phyloP scores from a whole-genome alignment of 2,797 vertebrate genomes.

The Macropus fuliginosus region DNA sequence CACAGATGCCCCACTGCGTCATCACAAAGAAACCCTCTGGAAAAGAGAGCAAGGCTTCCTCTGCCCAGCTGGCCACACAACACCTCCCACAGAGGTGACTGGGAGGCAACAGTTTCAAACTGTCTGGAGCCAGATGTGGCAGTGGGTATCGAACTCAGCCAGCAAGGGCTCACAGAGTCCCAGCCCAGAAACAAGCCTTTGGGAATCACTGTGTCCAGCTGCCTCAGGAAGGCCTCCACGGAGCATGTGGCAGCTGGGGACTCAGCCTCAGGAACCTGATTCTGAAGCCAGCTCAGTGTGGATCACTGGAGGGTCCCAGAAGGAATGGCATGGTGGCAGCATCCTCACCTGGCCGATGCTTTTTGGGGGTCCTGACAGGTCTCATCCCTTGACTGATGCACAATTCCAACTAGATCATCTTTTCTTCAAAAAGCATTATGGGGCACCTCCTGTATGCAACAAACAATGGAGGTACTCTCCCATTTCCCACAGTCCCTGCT shows the following conservation, averaged over 20 bases:
- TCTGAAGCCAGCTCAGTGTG: too few relatives aligned
- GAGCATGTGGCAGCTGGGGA: neutral
- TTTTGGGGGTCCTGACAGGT: neutral
- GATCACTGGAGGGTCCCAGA: too few relatives aligned
- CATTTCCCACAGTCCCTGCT: neutral
- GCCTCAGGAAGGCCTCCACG: neutral
- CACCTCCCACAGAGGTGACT: neutral
- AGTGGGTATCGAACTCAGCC: too few relatives aligned
- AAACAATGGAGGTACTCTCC: neutral
- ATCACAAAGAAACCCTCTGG: neutral
- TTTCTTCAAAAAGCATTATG: neutral
- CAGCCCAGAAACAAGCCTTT: neutral
- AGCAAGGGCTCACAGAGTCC: neutral
- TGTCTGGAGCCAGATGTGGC: too few relatives aligned
- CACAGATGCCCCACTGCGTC: neutral
- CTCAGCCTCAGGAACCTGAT: too few relatives aligned
- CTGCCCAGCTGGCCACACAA: neutral
- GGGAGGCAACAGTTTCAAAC: too few relatives aligned
- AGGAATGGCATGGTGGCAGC: too few relatives aligned
- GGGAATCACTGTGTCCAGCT: neutral
- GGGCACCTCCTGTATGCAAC: neutral
- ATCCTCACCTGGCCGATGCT: neutral
- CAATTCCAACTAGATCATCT: neutral
- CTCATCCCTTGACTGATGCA: neutral
- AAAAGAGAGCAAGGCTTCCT: neutral